Conservation (phyloP, 2,888 invertebrate species). For the Ceramica pisi region DNA sequence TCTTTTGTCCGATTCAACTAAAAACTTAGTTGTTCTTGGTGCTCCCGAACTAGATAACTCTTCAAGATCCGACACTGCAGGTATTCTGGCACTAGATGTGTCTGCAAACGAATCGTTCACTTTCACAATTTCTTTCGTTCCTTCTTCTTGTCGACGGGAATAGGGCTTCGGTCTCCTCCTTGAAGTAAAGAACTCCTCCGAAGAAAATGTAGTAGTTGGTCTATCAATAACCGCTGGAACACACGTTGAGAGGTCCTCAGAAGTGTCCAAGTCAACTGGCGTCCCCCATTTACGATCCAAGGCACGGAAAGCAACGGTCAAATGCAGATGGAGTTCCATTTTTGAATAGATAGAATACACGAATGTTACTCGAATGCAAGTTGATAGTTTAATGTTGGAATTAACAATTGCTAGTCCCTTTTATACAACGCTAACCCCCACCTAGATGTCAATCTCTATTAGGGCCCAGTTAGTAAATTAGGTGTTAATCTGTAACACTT, state of each 20-base stretch:
- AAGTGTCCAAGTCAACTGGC: conserved; percentile 75
- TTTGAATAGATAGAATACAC: conserved; percentile 13
- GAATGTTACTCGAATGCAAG: conserved; percentile 12
- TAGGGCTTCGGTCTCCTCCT: conserved; percentile 70
- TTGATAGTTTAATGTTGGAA: conserved; percentile 28
- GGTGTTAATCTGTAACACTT: conserved; percentile 14
- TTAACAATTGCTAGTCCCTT: conserved; percentile 16
- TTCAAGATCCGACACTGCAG: conserved; percentile 62
- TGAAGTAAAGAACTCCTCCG: conserved; percentile 75
- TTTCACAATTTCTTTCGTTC: conserved; percentile 56
- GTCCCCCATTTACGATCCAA: conserved; percentile 81
- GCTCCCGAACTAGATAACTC: conserved; percentile 22
- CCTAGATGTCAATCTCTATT: background rate
- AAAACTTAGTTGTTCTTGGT: conserved; percentile 52
- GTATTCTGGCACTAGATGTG: conserved; percentile 73
- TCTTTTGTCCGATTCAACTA: conserved; percentile 34
- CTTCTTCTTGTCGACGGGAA: conserved; percentile 61
- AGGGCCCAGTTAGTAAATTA: conserved; percentile 18
- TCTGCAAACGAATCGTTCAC: conserved; percentile 73
- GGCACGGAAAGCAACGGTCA: conserved; percentile 77
- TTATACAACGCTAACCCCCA: conserved; percentile 43
- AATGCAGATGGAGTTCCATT: conserved; percentile 82
- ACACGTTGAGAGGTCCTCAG: conserved; percentile 67
- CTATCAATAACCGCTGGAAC: conserved; percentile 73
- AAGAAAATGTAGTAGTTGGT: conserved; percentile 77